Evolutionary conservation across 2,113 vertebrate genomes (phyloP), one percentile per base, ranked within the genome.

Genomic region (Brienomyrus longianalis): DNA sequence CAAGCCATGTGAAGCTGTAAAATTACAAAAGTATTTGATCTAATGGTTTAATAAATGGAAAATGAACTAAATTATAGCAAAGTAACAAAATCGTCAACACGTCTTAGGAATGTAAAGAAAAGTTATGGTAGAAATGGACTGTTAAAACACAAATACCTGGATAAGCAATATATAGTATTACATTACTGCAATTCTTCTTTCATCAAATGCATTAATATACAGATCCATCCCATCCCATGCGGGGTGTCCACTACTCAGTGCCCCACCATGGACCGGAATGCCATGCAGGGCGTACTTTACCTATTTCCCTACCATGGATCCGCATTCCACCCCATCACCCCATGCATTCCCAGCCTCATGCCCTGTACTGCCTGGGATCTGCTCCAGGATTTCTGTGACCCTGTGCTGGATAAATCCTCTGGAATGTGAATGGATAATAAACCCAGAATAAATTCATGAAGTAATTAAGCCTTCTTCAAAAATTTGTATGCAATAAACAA

Each of bases 401-500:
- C 31, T 80, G 35, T 80, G 35, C 31, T 35, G 35, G 35, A 43
- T 43, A 80, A 80, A 43, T 43, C 31, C 15, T 39, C 13, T 43
- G 35, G 74, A 80, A 80, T 80, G 17, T 80, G 74, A 39, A 43
- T 80, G 17, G 74, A 80, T 80, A 43, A 43, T 43, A 39, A 80
- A 80, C 31, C 15, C 4, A 19, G 62, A 80, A 43, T 15, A 80
- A 80, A 80, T 43, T 70, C 62, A 70, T 70, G n/a, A 70, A 80
- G 27, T 84, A 84, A 84, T 47, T 83, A 39, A 84, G 83, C 11
- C 1, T 47, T 89, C 52, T 59, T 50, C 43, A 62, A n/a, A 89
- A 83, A 85, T 83, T 27, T 51, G 52, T 59, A 43, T 89, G 88
- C 31, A 39, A 23, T 45, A 84, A 89, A 59, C 54, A 84, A 89